Conservation (phyloP, 2,797 vertebrate species). For the Micropoecilia bifurca region DNA sequence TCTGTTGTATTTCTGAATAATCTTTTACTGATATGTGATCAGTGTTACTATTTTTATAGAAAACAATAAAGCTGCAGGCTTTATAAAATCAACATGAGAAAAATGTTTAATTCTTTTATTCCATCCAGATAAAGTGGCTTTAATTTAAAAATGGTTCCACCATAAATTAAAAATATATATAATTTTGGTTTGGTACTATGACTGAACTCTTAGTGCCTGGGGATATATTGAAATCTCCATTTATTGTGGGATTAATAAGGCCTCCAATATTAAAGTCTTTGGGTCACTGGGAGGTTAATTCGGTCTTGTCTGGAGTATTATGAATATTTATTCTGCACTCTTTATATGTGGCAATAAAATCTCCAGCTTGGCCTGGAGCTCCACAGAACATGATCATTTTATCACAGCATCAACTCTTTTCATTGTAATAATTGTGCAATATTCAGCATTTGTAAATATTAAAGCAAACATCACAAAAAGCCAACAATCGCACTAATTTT, state of each 20-base stretch:
- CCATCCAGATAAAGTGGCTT: background rate
- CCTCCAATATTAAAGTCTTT: background rate
- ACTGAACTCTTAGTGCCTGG: background rate
- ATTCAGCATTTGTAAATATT: background rate
- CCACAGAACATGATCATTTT: background rate
- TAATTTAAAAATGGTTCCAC: background rate
- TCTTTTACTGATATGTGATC: background rate
- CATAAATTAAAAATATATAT: background rate
- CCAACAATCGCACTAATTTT: background rate
- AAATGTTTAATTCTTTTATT: background rate
- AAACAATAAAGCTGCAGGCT: background rate
- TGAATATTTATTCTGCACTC: background rate
- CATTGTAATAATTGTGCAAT: background rate
- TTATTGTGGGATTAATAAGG: background rate
- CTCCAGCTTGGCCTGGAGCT: background rate
- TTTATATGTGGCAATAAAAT: background rate
- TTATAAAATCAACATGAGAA: background rate
- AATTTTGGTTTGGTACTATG: background rate
- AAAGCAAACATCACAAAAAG: background rate
- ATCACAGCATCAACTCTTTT: background rate
- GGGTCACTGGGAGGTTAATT: slow-evolving; percentile 3
- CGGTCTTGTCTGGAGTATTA: background rate
- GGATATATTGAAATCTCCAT: background rate
- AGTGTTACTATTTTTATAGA: too few relatives aligned
- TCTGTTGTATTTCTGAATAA: background rate